Evolutionary conservation across 2,888 invertebrate species (phyloP).

Genomic region (Fragum whitleyi): DNA sequence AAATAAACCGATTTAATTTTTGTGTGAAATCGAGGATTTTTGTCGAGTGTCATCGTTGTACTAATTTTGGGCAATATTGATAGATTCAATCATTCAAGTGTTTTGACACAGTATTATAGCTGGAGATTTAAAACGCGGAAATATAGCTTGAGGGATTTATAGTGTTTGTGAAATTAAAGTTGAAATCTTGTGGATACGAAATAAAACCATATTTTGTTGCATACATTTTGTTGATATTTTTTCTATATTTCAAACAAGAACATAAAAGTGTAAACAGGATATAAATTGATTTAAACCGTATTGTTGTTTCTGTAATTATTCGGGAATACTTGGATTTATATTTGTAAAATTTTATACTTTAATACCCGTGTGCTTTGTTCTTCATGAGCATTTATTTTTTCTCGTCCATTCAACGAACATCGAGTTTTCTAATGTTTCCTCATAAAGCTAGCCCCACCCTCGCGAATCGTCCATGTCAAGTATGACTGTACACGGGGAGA

Average conservation of each 20-base stretch:
- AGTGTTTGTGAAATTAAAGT: neutral
- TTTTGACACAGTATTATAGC: conserved; percentile 10
- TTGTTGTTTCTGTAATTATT: no score
- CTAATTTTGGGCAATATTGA: conserved; percentile 1
- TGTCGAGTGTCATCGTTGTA: conserved; percentile 20
- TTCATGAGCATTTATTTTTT: no score
- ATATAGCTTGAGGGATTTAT: conserved; percentile 26
- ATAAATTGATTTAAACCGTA: no score
- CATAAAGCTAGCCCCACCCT: neutral
- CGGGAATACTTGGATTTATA: no score
- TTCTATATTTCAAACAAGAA: no score
- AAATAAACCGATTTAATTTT: conserved; percentile 20
- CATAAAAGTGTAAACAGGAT: no score
- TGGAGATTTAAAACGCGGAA: conserved; percentile 24
- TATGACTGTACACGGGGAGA: conserved; percentile 69
- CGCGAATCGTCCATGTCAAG: conserved; percentile 51
- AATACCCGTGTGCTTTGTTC: no score
- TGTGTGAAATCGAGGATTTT: conserved; percentile 22
- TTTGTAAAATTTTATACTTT: no score
- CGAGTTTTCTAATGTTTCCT: conserved; percentile 4
- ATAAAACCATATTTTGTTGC: neutral
- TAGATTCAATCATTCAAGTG: neutral
- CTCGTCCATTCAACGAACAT: neutral
- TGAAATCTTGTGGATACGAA: neutral
- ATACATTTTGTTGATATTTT: no score